Percentiles rank a stretch among this genome's conserved stretches.
phyloP scores from a whole-genome alignment of 2,888 invertebrate species.

The Dendrolimus pini region DNA sequence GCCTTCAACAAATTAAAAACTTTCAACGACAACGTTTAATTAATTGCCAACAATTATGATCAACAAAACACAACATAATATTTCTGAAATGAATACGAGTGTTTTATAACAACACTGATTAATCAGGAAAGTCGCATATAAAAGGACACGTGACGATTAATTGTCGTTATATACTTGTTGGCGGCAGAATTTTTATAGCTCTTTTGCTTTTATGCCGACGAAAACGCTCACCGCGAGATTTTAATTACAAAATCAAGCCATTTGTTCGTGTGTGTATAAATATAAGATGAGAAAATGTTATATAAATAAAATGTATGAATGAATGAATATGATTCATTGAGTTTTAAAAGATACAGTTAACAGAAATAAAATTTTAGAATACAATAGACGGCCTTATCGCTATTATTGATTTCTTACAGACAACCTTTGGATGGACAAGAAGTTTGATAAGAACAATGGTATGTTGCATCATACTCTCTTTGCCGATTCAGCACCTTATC shows the following conservation, averaged over 20 bases:
- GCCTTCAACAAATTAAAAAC: neutral
- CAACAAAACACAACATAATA: constrained; percentile 4
- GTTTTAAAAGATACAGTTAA: no score
- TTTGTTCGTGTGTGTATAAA: no score
- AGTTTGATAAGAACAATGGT: no score
- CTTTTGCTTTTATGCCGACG: constrained; percentile 19
- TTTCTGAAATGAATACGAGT: constrained; percentile 6
- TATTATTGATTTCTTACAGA: no score
- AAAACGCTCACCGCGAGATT: constrained; percentile 54
- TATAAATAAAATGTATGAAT: no score
- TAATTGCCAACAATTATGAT: neutral
- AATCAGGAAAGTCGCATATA: constrained; percentile 11
- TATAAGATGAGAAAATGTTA: no score
- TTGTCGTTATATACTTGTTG: constrained; percentile 18
- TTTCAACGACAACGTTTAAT: neutral
- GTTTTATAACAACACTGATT: neutral
- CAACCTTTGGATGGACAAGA: no score
- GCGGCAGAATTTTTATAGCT: neutral
- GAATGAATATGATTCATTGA: no score
- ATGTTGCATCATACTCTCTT: no score
- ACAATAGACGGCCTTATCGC: no score
- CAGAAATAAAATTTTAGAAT: no score
- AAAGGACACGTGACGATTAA: constrained; percentile 24
- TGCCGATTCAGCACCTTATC: no score
- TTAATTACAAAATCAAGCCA: constrained; percentile 66